Evolutionary conservation across 2,797 vertebrate genomes (phyloP), one percentile per base, ranked within the genome.

Genomic region (Arrhamphus sclerolepis): DNA sequence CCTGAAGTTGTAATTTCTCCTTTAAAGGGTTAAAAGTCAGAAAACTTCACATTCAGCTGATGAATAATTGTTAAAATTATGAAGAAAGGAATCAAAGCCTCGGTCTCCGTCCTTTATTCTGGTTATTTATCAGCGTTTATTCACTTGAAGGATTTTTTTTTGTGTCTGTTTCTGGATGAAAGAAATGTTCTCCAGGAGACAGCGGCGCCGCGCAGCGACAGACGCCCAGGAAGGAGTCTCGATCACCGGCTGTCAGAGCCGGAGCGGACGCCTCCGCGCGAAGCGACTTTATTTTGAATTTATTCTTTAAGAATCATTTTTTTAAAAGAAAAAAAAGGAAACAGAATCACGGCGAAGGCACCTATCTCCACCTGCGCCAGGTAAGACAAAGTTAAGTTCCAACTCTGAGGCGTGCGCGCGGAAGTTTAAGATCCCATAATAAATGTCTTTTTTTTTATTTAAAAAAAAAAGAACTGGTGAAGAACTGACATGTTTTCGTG

Each of bases 291-390:
- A 1, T 39, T 34, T 38, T 8, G 7, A 6, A 34, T 34, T 40
- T 40, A n/a, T n/a, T 31, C 17, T 47, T 39, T 59, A 2, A 18
- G 14, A 18, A 28, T n/a, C n/a, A n/a, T n/a, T n/a, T n/a, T n/a
- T n/a, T n/a, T n/a, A 47, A 41, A 4, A 6, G 1, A 1, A 9
- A 14, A 11, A 43, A 41, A 49, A 54, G 20, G 11, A 43, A n/a
- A 43, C n/a, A 1, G 14, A 6, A 5, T 21, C 7, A 22, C 4
- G 13, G 10, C 21, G 13, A 63, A 61, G 80, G 75, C 82, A 85
- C 84, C 82, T 84, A 57, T 43, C 62, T 84, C 80, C 87, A 89
- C 89, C 89, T 90, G 87, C 42, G 82, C 89, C 24, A 90, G 89
- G 87, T 89, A 56, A 77, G 69, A 75, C 65, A 40, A 76, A 80